A percentile compares a stretch with the other conserved stretches of the same genome.
These are phyloP conservation scores for Myotis findleyi DNA, from an alignment of 2,797 vertebrate species.

Conservation along the genomic window DNA sequence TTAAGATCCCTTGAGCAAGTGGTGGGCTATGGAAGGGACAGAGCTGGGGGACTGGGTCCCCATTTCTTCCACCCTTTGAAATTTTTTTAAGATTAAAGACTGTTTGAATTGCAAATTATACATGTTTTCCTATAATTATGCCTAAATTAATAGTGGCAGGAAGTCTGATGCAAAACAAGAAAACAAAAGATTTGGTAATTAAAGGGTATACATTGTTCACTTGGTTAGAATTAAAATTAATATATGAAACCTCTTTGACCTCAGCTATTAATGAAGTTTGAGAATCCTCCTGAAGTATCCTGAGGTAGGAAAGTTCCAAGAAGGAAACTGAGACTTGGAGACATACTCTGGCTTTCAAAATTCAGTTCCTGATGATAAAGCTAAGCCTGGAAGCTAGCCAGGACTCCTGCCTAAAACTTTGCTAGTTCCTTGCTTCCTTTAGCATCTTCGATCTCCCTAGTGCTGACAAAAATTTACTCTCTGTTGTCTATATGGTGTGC, in stretches of 20 bases:
- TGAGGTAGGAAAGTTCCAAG: not conserved
- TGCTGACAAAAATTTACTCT: not conserved
- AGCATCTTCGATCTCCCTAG: not conserved
- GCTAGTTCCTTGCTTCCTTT: not conserved
- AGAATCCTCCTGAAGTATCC: not conserved
- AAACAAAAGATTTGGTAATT: not conserved
- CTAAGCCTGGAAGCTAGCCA: not conserved
- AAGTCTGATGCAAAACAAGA: constrained; percentile 63
- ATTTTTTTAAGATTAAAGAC: constrained; percentile 85
- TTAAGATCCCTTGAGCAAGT: constrained; percentile 79
- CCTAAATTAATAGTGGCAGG: constrained; percentile 77
- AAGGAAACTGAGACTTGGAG: constrained; percentile 4
- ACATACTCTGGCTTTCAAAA: not conserved
- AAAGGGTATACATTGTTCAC: constrained; percentile 44
- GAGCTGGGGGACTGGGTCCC: constrained; percentile 75
- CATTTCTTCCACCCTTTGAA: constrained; percentile 81
- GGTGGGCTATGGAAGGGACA: constrained; percentile 78
- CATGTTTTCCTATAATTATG: constrained; percentile 77
- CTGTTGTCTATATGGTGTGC: not conserved
- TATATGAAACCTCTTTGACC: not conserved
- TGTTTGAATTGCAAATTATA: constrained; percentile 85
- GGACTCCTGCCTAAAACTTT: not conserved
- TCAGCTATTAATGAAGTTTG: not conserved
- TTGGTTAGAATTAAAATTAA: constrained; percentile 44
- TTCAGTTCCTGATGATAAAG: not conserved